Percentiles rank a stretch among this genome's conserved stretches.
phyloP scores from a whole-genome alignment of 2,888 invertebrate species.

The Drosophila antonietae region DNA sequence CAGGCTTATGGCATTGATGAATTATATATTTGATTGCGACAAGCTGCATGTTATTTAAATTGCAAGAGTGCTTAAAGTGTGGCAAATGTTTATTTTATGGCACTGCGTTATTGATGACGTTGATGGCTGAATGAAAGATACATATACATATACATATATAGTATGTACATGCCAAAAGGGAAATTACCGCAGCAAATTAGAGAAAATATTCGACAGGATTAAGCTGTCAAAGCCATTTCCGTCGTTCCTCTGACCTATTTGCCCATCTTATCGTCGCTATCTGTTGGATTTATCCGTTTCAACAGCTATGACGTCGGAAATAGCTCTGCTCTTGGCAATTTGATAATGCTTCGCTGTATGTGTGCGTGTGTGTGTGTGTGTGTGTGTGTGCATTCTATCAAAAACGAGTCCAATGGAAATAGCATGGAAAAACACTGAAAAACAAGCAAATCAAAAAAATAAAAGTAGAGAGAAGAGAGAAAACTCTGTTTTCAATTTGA shows the following conservation, averaged over 20 bases:
- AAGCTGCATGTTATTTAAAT: constrained; percentile 35
- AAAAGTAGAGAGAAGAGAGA: neutral
- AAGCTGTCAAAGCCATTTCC: constrained; percentile 76
- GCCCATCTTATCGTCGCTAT: constrained; percentile 36
- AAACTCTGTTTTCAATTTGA: constrained; percentile 10
- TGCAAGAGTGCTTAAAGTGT: constrained; percentile 23
- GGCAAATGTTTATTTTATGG: constrained; percentile 22
- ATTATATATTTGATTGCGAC: constrained; percentile 43
- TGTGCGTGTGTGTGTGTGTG: neutral
- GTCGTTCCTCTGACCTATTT: constrained; percentile 51
- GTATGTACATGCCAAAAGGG: constrained; percentile 30
- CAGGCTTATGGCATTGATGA: constrained; percentile 45
- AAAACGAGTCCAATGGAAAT: constrained; percentile 35
- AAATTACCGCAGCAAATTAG: constrained; percentile 62
- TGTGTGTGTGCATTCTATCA: constrained; percentile 9
- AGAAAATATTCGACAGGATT: constrained; percentile 49
- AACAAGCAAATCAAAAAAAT: constrained; percentile 1
- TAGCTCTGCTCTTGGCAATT: constrained; percentile 38
- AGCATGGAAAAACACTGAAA: constrained; percentile 14
- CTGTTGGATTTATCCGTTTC: constrained; percentile 64
- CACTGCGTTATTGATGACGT: neutral
- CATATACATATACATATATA: constrained; percentile 27
- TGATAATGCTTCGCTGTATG: constrained; percentile 21
- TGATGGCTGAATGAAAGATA: constrained; percentile 21
- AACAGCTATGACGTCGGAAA: constrained; percentile 62